phyloP scores from a whole-genome alignment of 2,797 vertebrate species.

The Hoplostethus mediterraneus region DNA sequence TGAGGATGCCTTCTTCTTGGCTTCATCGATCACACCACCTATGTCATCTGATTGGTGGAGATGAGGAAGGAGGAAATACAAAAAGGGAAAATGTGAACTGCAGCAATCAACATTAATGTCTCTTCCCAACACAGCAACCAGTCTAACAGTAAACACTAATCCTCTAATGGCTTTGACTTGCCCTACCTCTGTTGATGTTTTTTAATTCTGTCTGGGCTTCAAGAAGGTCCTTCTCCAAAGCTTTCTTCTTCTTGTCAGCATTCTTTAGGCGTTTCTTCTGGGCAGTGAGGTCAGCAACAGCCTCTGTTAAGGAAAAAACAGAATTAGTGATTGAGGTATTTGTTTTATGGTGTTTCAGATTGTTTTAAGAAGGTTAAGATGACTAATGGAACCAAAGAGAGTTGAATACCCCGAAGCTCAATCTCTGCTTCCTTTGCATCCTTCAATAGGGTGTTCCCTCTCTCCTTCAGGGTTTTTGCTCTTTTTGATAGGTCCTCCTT shows the following conservation, averaged over 20 bases:
- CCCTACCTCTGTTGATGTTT: constrained; percentile 86
- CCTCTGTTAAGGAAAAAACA: constrained; percentile 73
- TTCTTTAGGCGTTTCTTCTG: constrained; percentile 82
- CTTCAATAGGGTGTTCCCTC: constrained; percentile 76
- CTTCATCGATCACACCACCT: constrained; percentile 77
- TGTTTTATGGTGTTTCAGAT: too few species aligned
- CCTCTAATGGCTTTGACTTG: not conserved
- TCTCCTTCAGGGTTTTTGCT: constrained; percentile 86
- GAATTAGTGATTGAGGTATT: not conserved
- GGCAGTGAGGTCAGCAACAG: constrained; percentile 74
- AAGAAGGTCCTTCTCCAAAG: constrained; percentile 82
- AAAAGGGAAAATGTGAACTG: constrained; percentile 4
- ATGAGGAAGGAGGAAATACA: not conserved
- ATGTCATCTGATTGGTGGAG: constrained; percentile 84
- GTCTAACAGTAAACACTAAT: constrained; percentile 1
- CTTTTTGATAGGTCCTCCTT: constrained; percentile 86
- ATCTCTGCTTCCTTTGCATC: constrained; percentile 77
- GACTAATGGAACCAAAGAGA: not conserved
- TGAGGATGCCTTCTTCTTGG: constrained; percentile 83
- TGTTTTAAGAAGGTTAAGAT: not conserved
- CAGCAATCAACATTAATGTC: not conserved
- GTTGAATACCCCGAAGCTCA: constrained; percentile 84
- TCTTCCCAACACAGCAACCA: not conserved
- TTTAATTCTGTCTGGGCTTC: constrained; percentile 79
- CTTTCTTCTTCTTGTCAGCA: constrained; percentile 83